A percentile compares a stretch with the other conserved stretches of the same genome.
Evolutionary conservation across 2,888 invertebrate species (phyloP).

Genomic region (Leucoma salicis): DNA sequence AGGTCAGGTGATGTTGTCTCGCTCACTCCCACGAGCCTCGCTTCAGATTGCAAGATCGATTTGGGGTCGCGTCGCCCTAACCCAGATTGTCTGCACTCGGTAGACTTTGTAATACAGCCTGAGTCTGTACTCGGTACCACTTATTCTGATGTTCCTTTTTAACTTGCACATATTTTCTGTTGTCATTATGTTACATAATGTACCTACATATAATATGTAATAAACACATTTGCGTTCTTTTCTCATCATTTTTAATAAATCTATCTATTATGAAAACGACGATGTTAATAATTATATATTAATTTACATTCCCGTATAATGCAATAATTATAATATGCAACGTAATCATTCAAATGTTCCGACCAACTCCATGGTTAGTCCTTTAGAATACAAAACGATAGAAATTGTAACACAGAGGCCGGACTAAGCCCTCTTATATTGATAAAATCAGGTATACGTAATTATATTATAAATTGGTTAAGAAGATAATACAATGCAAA

Average conservation of each 20-base stretch:
- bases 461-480: too few species aligned
- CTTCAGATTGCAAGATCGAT: conserved; percentile 64
- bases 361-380: conserved; percentile 15
- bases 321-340: neutral
- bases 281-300: too few species aligned
- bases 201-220: conserved; percentile 16
- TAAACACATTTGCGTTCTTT: too few species aligned
- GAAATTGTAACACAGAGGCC: conserved; percentile 20
- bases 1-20: conserved; percentile 67
- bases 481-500: too few species aligned
- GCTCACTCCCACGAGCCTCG: conserved; percentile 52
- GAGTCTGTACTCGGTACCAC: conserved; percentile 24
- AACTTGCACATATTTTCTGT: conserved; percentile 2
- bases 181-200: neutral
- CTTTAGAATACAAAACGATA: conserved; percentile 24
- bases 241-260: too few species aligned
- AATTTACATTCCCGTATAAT: too few species aligned
- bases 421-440: conserved; percentile 4
- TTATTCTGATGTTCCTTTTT: conserved; percentile 19
- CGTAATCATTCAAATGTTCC: conserved; percentile 31
- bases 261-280: too few species aligned
- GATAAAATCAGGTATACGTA: conserved; percentile 7
- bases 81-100: conserved; percentile 70
- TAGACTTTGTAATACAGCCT: conserved; percentile 58
- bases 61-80: conserved; percentile 80